Evolutionary conservation across 2,888 invertebrate genomes (phyloP).

Genomic region (Tetropium fuscum): DNA sequence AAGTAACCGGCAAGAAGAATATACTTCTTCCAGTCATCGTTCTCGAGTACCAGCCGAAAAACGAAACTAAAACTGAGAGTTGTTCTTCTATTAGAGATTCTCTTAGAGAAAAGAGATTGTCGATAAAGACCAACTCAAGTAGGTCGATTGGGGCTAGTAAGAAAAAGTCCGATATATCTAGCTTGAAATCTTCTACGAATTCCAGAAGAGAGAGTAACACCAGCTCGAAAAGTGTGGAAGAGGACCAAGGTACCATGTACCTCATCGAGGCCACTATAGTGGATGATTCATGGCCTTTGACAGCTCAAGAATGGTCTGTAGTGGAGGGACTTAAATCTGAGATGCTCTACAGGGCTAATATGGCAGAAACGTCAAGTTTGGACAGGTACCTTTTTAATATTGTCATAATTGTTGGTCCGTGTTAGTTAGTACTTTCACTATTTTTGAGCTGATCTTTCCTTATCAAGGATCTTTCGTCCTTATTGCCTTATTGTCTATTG

Average conservation of each 20-base stretch:
- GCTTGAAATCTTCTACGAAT: too few species aligned
- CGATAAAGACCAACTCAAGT: background rate
- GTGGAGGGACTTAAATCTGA: constrained; percentile 45
- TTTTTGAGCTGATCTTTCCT: too few species aligned
- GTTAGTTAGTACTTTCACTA: too few species aligned
- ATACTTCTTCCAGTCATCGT: constrained; percentile 34
- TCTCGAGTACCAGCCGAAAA: constrained; percentile 14
- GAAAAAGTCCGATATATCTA: constrained; percentile 1
- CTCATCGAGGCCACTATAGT: constrained; percentile 56
- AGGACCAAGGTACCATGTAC: background rate
- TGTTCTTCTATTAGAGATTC: background rate
- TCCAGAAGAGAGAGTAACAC: background rate
- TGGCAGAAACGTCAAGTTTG: background rate
- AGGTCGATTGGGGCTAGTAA: background rate
- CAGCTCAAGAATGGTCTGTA: constrained; percentile 59
- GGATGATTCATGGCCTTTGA: constrained; percentile 64
- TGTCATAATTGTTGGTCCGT: too few species aligned
- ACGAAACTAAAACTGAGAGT: background rate
- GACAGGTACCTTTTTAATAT: background rate
- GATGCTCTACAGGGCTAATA: constrained; percentile 21
- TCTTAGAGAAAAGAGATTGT: background rate
- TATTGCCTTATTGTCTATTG: too few species aligned
- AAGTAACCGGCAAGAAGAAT: constrained; percentile 30
- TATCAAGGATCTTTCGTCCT: too few species aligned
- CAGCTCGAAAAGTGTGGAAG: background rate